Evolutionary conservation across 1,140 invertebrate species (phyloP).

Genomic region (Potamilus streckersoni): DNA sequence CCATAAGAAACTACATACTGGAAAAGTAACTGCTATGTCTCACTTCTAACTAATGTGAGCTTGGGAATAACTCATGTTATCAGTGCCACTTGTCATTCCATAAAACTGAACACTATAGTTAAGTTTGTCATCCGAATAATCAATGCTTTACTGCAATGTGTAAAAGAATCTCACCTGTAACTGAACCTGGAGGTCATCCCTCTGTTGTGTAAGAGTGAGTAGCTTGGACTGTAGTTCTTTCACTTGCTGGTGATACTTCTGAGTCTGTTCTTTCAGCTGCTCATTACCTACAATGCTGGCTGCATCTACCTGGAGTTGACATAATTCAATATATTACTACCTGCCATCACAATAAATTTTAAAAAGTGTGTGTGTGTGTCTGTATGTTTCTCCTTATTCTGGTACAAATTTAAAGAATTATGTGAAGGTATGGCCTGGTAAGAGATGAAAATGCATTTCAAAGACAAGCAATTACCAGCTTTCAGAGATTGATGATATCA

Average conservation of each 20-base stretch:
- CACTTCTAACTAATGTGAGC: too few relatives aligned
- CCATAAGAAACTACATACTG: not conserved
- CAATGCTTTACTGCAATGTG: too few relatives aligned
- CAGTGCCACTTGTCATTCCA: not conserved
- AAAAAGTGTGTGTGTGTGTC: too few relatives aligned
- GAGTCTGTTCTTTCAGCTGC: slow-evolving; percentile 59
- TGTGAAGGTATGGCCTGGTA: too few relatives aligned
- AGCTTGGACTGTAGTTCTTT: slow-evolving; percentile 45
- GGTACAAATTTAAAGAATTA: too few relatives aligned
- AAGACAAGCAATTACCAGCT: too few relatives aligned
- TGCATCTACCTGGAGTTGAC: slow-evolving; percentile 46
- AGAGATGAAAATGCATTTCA: too few relatives aligned
- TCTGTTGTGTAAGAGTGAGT: slow-evolving; percentile 37
- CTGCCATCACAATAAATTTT: too few relatives aligned
- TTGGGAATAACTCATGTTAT: not conserved
- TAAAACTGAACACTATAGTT: not conserved
- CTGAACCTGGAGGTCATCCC: slow-evolving; percentile 57
- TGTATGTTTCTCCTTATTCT: too few relatives aligned
- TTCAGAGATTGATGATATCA: too few relatives aligned
- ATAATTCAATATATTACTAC: not conserved
- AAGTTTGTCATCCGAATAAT: too few relatives aligned
- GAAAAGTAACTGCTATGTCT: not conserved
- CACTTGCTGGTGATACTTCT: slow-evolving; percentile 47
- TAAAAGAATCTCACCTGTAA: slow-evolving; percentile 48
- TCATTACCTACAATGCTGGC: slow-evolving; percentile 57